Base-by-base conservation (phyloP, 2,797 vertebrate genomes). In the Periophthalmus magnuspinnatus region DNA sequence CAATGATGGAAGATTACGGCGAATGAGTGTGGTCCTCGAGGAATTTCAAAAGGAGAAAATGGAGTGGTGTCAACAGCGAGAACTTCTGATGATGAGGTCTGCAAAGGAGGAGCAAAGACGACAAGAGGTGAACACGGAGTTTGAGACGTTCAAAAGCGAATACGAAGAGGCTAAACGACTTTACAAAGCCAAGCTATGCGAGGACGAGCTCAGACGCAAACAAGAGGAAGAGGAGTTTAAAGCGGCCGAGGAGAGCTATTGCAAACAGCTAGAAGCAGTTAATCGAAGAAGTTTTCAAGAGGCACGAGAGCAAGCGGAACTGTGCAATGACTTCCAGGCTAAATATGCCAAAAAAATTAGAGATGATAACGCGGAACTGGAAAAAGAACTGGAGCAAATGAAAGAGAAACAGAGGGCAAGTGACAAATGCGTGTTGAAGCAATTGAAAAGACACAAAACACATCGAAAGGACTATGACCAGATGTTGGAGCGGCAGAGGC, bases 261-360 rank as follows among this genome's bases (percentile, higher is more conserved):
- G 13, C 0, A 76, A 57, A 10, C 5, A 64, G 32, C 0, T 66
- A 0, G 1, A 28, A 7, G 62, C 76, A 0, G 22, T 74, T 1
- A 24, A 8, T 24, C 74, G n/a, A 28, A 77, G 28, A 71, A 55
- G 62, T 6, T 65, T 72, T 32, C 76, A 75, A 2, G 73, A 78
- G 2, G 72, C 76, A 28, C 77, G 79, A 67, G 82, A 62, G 28
- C 65, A 69, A 65, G 83, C 78, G 8, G 81, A 79, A 41, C 47
- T 76, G 61, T 48, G 0, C 47, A 81, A 78, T 5, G 67, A 74
- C 2, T 81, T 84, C 58, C 70, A 13, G 17, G 0, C 21, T 0
- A 69, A 19, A 22, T 76, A 67, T 3, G 9, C 6, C 1, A 5
- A 7, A 0, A 68, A 60, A 0, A 0, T 14, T 0, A 5, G 13